Evolutionary conservation across 2,113 vertebrate genomes (phyloP), one percentile per base, ranked within the genome.

Genomic region (Speoplatyrhinus poulsoni): DNA sequence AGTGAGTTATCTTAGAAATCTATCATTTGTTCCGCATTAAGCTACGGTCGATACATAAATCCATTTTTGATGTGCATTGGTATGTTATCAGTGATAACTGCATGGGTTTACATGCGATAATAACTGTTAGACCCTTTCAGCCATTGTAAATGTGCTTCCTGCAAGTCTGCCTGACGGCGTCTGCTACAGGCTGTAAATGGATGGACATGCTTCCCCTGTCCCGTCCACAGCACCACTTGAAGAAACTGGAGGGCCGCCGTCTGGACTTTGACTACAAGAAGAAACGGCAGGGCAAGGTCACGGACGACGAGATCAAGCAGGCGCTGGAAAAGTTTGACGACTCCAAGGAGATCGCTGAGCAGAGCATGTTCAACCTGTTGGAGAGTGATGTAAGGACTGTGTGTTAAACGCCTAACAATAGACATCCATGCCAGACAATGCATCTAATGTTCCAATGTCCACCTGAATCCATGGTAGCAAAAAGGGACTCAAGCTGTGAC

Each of bases 211-310:
- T 33, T 12, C 50, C 0, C 32, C 9, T 50, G 4, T 6, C 59
- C 66, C 60, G 54, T 19, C 83, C 89, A 70, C 83, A 99, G 98
- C 98, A 99, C 79, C 98, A 99, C 80, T 90, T 99, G 73, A 99
- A 99, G 91, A 99, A 99, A 83, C 73, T 99, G 90, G 93, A 99
- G 72, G 98, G 98, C 12, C 93, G 98, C 6, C 96, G 98, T 64
- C 86, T 99, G 82, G 98, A 99, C 91, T 99, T 99, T 67, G 98
- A 99, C 88, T 99, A 99, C 81, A 99, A 99, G 90, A 99, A 98
- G 93, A 99, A 99, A 84, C 94, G 97, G 49, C 96, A 98, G 86
- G 96, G 95, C 81, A 99, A 96, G 80, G 92, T 98, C 71, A 94
- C 94, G 2, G 98, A 99, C 1, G 98, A 99, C 0, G 98, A 99